These are phyloP conservation scores for Gymnopithys bicolor DNA, from an alignment of 2,797 vertebrate species.

Conservation along the genomic window DNA sequence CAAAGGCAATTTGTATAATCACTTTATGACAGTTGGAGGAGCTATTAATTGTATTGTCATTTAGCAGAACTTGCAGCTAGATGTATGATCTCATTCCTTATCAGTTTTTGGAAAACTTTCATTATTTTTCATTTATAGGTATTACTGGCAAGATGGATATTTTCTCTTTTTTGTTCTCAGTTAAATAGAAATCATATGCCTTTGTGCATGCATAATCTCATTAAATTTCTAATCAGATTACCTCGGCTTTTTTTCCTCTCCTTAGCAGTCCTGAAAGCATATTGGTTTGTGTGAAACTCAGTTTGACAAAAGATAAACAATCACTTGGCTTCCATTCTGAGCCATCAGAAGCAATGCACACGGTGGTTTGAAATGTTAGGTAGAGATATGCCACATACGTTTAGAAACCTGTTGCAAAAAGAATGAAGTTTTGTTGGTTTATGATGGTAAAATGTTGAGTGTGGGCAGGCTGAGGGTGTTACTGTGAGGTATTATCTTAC, in stretches of 20 bases:
- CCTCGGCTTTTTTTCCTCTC: neutral
- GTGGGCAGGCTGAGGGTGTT: neutral
- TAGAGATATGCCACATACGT: neutral
- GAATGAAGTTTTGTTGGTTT: neutral
- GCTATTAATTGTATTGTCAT: neutral
- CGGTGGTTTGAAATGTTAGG: neutral
- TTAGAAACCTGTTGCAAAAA: neutral
- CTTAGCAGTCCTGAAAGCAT: neutral
- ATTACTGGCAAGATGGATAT: neutral
- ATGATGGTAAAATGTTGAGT: neutral
- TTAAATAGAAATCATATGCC: neutral
- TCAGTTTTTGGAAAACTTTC: neutral
- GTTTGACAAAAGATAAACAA: neutral
- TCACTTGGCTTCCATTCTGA: neutral
- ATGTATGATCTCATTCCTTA: neutral
- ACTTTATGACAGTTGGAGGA: neutral
- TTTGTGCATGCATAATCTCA: neutral
- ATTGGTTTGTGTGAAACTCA: neutral
- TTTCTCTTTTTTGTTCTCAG: neutral
- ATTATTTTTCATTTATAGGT: neutral
- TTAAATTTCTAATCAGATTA: conserved; percentile 4
- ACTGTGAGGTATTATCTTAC: neutral
- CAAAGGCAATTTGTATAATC: neutral
- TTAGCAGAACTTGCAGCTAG: neutral
- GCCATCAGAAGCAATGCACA: neutral